Evolutionary conservation across 2,888 invertebrate genomes (phyloP).

Genomic region (Fragum whitleyi): DNA sequence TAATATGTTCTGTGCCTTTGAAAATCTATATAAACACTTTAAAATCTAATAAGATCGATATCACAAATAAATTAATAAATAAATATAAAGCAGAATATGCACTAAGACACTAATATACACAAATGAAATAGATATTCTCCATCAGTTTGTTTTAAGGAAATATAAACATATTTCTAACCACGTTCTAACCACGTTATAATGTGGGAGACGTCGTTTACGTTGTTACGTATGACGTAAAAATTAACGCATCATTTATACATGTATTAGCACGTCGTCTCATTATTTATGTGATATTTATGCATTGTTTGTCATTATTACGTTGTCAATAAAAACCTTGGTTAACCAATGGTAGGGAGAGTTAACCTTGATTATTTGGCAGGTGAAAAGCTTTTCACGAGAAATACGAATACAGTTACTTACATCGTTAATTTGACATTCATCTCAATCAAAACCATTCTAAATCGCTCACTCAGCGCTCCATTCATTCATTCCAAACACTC

Average conservation of each 20-base stretch:
- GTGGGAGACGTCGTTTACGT: constrained; percentile 2
- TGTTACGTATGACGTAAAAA: constrained; percentile 5
- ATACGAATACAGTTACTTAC: no score
- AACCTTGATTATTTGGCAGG: no score
- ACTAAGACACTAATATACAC: not conserved
- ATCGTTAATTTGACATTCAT: no score
- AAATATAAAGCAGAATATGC: not conserved
- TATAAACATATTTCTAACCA: constrained; percentile 4
- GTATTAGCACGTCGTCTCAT: not conserved
- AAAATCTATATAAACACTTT: not conserved
- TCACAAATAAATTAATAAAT: not conserved
- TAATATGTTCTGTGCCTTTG: no score
- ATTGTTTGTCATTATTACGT: not conserved
- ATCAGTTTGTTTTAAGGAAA: not conserved
- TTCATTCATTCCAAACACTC: no score
- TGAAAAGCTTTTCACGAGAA: no score
- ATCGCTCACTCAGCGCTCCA: no score
- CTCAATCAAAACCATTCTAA: no score
- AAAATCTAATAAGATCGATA: not conserved
- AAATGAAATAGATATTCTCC: not conserved
- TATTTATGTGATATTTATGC: not conserved
- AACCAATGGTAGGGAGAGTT: not conserved
- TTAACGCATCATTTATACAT: not conserved
- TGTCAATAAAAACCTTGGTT: not conserved
- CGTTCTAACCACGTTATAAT: not conserved